Evolutionary conservation across 2,888 invertebrate genomes (phyloP).

Genomic region (Geophilus truncorum): DNA sequence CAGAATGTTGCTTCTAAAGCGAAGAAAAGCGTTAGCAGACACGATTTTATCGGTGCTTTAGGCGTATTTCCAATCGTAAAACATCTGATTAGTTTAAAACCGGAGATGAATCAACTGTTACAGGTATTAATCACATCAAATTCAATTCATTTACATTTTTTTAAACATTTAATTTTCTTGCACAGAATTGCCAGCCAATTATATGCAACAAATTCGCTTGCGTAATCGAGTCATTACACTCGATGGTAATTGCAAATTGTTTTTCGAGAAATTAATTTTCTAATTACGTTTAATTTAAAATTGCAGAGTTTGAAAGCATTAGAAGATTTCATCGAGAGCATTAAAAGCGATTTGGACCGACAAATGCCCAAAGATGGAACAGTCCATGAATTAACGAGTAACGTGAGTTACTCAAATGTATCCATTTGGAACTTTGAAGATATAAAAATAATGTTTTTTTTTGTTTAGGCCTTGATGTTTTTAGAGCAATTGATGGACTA

Average conservation of each 20-base stretch:
- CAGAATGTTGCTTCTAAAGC: conserved; percentile 68
- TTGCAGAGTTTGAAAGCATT: conserved; percentile 77
- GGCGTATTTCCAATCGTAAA: conserved; percentile 77
- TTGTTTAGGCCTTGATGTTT: conserved; percentile 62
- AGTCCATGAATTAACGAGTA: conserved; percentile 92
- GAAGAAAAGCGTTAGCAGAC: conserved; percentile 66
- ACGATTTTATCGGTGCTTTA: conserved; percentile 73
- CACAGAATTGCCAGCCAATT: conserved; percentile 31
- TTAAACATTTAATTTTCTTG: neutral
- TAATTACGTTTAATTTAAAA: conserved; percentile 5
- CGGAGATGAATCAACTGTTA: conserved; percentile 72
- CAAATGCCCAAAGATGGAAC: conserved; percentile 94
- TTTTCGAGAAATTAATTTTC: neutral
- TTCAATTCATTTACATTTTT: too few species aligned
- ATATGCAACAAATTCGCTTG: conserved; percentile 60
- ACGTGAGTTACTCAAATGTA: conserved; percentile 57
- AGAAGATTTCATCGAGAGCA: conserved; percentile 87
- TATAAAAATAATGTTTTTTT: neutral
- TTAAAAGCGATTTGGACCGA: conserved; percentile 60
- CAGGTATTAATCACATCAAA: too few species aligned
- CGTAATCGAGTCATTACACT: conserved; percentile 66
- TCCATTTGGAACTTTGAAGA: neutral
- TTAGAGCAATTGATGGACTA: conserved; percentile 75
- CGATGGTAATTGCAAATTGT: conserved; percentile 57
- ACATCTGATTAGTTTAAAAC: conserved; percentile 67